phyloP scores from a whole-genome alignment of 1,140 invertebrate species.

The Drosophila santomea region DNA sequence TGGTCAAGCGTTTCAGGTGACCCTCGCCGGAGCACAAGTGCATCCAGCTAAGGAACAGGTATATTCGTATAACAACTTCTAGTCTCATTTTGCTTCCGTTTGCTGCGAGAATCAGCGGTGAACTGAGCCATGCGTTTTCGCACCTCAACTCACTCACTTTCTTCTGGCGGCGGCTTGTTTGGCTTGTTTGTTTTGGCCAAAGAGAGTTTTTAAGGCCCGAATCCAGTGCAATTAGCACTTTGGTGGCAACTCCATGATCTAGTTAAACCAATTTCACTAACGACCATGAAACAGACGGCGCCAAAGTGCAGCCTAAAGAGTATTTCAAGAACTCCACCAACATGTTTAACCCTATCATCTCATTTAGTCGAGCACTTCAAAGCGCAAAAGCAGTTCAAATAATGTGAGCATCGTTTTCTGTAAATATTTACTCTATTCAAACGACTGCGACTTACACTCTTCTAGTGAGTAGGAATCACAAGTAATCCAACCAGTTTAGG shows the following conservation, averaged over 20 bases:
- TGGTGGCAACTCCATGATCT: constrained; percentile 35
- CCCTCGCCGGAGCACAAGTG: background rate
- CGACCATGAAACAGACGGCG: constrained; percentile 22
- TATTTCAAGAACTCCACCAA: background rate
- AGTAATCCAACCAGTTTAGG: constrained; percentile 51
- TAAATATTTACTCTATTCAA: constrained; percentile 43
- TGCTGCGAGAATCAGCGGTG: constrained; percentile 30
- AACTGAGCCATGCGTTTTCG: constrained; percentile 32
- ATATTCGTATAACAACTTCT: background rate
- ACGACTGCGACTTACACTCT: constrained; percentile 28
- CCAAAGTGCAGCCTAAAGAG: constrained; percentile 14
- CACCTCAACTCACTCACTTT: constrained; percentile 64
- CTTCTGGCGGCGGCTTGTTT: constrained; percentile 34
- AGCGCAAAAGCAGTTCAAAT: constrained; percentile 7
- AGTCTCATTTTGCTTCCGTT: constrained; percentile 43
- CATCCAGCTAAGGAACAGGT: background rate
- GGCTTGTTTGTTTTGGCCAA: constrained; percentile 25
- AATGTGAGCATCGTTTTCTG: constrained; percentile 8
- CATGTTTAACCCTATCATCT: too few species aligned
- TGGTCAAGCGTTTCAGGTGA: constrained; percentile 55
- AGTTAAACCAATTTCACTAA: constrained; percentile 54
- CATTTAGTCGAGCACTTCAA: background rate
- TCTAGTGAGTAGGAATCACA: background rate
- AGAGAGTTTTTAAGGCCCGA: constrained; percentile 6
- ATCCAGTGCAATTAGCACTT: constrained; percentile 69